These are phyloP conservation scores for Egretta garzetta DNA, from an alignment of 2,113 vertebrate species.

Conservation along the genomic window DNA sequence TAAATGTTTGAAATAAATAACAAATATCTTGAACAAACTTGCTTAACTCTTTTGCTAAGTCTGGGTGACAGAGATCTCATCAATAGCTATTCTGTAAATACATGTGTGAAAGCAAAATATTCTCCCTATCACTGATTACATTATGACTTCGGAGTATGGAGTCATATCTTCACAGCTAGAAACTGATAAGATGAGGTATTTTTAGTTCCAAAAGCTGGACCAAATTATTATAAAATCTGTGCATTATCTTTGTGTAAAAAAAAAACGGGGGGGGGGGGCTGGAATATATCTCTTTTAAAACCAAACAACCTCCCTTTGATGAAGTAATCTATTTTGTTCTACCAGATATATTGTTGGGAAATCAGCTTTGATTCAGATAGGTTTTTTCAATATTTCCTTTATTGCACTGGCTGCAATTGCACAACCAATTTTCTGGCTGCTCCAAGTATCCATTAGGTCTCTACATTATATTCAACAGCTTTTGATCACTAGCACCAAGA, in stretches of 20 bases:
- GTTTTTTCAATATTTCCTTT: background rate
- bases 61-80: background rate
- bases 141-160: background rate
- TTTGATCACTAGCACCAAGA: background rate
- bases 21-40: background rate
- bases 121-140: background rate
- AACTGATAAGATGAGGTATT: background rate
- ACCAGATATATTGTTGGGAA: background rate
- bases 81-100: background rate
- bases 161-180: background rate
- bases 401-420: background rate
- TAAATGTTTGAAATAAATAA: background rate
- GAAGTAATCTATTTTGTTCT: background rate
- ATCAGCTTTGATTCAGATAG: background rate
- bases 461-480: background rate
- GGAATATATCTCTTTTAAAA: background rate
- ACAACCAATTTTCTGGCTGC: background rate
- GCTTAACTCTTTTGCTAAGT: background rate
- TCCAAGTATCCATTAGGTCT: background rate
- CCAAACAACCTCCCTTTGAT: background rate
- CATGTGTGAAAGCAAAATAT: background rate
- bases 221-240: background rate
- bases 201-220: background rate
- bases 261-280: background rate
- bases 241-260: background rate